Base-by-base conservation (phyloP, 2,797 vertebrate genomes). In the Pseudotriccus pelzelni region DNA sequence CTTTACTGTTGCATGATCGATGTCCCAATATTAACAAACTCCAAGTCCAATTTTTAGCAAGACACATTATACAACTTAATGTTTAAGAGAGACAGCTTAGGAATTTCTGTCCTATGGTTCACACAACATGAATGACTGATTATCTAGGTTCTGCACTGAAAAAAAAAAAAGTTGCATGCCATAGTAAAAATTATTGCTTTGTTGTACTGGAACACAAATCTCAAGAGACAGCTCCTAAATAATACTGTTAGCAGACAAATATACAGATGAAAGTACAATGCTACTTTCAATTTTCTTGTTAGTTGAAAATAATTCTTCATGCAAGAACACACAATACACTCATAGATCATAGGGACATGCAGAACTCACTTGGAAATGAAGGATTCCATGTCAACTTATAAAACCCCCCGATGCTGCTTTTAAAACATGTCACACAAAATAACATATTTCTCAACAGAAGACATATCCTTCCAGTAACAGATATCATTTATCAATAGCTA, bases 11-110 rank as follows among this genome's bases (percentile, higher is more conserved):
- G 39, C 32, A 36, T 58, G 72, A 70, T 34, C 80, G 68, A 90
- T 37, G 53, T 39, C 67, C 88, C 25, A 39, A 43, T 69, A 69
- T 90, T 93, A 92, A 82, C 60, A 95, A 93, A 95, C 94, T 91
- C 87, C 79, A 92, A 77, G 75, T 87, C 46, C 68, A 76, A 46
- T 85, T 94, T 96, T 87, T 80, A 94, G 46, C 8, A 9, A 82
- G 32, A 86, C 20, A 55, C 19, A 85, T 89, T 85, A 95, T 49
- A 79, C 76, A 95, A 95, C 69, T 77, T 66, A 32, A 86, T 75
- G 53, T 79, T 94, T 72, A 82, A 70, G 28, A 77, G 8, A 53
- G 64, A 76, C 46, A 69, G 55, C n/a, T 37, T 58, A 63, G 60
- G 52, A 69, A 21, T 75, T 74, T 84, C 52, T 83, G 74, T 69